Percentiles rank a stretch among this genome's conserved stretches.
These are phyloP conservation scores for Tethea ocularis DNA, from an alignment of 2,888 invertebrate genomes.

Conservation along the genomic window DNA sequence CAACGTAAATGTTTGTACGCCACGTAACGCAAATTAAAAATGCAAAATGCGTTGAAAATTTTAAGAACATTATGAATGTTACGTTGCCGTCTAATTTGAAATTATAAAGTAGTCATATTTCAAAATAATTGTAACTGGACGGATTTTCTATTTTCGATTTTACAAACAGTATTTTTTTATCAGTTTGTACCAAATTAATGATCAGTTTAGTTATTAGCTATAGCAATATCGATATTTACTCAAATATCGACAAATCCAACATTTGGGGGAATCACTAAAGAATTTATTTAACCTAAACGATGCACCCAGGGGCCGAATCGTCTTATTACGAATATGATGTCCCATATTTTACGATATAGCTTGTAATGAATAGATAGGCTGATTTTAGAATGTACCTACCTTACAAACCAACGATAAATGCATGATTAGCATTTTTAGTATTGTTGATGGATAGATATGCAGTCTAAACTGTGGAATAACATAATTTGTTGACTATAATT, in stretches of 20 bases:
- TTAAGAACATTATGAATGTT: no score
- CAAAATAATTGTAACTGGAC: no score
- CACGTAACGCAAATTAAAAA: no score
- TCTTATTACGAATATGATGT: constrained; percentile 63
- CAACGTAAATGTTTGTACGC: no score
- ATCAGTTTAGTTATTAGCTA: no score
- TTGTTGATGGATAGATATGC: neutral
- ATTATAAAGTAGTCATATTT: no score
- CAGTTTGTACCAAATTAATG: no score
- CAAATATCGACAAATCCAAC: constrained; percentile 12
- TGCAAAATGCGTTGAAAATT: no score
- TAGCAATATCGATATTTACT: neutral
- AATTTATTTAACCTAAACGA: constrained; percentile 50
- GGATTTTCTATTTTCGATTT: no score
- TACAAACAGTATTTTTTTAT: no score
- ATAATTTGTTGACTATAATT: neutral
- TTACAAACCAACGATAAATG: neutral
- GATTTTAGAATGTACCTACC: neutral
- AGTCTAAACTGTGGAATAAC: constrained; percentile 13
- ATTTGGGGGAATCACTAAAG: constrained; percentile 31
- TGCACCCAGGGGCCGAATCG: constrained; percentile 60
- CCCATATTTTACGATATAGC: constrained; percentile 21
- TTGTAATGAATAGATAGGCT: constrained; percentile 32
- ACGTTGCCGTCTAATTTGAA: no score
- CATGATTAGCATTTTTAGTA: neutral